Base-by-base conservation (phyloP, 2,113 vertebrate genomes). In the Petaurus breviceps region DNA sequence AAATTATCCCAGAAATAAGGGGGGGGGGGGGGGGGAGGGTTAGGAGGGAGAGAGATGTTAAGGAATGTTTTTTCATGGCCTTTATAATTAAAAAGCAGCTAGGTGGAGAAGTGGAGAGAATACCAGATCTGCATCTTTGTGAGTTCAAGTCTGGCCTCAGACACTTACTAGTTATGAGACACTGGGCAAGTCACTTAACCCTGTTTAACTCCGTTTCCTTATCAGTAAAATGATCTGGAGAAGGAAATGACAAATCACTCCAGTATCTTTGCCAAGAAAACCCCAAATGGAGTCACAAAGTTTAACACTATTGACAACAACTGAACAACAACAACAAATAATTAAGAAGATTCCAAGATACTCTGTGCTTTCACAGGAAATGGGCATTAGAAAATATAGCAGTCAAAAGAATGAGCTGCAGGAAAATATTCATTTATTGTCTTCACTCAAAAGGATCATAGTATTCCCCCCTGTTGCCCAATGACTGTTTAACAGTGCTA, bases 1-100 rank as follows among this genome's bases (percentile, higher is more conserved):
- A 14, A 96, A 92, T 93, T 91, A 98, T 95, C 91, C 47, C 47
- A 49, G 47, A 49, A 91, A 92, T n/a, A 31, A 1, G 1, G 68
- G 37, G 16, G 37, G 9, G 26, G 57, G 3, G 31, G 10, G 0
- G 0, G 28, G 3, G 16, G 28, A n/a, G n/a, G n/a, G n/a, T n/a
- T 49, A 49, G 47, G 47, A 49, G 47, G 47, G 28, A 3, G 6
- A 26, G 28, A 12, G 25, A 61, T 61, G 28, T 68, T 68, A 37
- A 84, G 37, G n/a, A 43, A 84, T 84, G 19, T 0, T 43, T 84
- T 43, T 84, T 43, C 7, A 43, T 84, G 37, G 68, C n/a, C n/a
- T 43, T 84, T 43, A 43, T 23, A 84, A 84, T 77, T 77, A 77
- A n/a, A n/a, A 16, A n/a, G 37, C 31, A 19, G 14, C 37, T n/a